phyloP scores from a whole-genome alignment of 2,888 invertebrate species.

The Gymnosoma rotundatum region DNA sequence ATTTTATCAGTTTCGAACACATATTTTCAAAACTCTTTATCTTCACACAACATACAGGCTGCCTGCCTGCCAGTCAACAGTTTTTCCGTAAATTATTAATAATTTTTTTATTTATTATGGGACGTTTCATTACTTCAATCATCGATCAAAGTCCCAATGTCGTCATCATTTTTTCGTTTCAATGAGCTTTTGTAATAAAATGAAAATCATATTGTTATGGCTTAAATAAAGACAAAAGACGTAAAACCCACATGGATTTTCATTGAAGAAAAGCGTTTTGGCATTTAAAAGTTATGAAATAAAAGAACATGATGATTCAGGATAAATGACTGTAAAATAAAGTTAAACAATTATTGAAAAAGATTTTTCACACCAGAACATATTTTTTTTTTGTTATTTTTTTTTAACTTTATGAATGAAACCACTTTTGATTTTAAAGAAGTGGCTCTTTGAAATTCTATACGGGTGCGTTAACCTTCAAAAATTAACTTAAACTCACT shows the following conservation, averaged over 20 bases:
- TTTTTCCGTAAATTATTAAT: conserved; percentile 12
- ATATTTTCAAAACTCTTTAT: conserved; percentile 9
- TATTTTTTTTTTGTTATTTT: no score
- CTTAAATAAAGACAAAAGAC: not conserved
- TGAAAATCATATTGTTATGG: not conserved
- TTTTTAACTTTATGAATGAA: no score
- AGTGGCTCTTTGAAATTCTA: no score
- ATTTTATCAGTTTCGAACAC: conserved; percentile 33
- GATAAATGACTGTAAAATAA: not conserved
- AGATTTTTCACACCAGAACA: no score
- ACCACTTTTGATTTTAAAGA: no score
- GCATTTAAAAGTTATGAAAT: not conserved
- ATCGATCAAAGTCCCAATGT: conserved; percentile 54
- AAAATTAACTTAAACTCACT: no score
- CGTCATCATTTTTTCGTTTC: conserved; percentile 32
- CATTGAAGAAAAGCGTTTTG: not conserved
- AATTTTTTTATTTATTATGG: conserved; percentile 27
- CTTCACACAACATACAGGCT: conserved; percentile 19
- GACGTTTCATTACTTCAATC: conserved; percentile 41
- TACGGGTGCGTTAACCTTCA: no score
- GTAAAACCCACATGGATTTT: not conserved
- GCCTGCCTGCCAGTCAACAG: not conserved
- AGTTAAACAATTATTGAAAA: no score
- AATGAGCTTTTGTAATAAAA: conserved; percentile 36
- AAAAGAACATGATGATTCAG: not conserved